Percentiles rank a stretch among this genome's conserved stretches.
Conservation (phyloP, 2,113 vertebrate species). For the Micromys minutus region DNA sequence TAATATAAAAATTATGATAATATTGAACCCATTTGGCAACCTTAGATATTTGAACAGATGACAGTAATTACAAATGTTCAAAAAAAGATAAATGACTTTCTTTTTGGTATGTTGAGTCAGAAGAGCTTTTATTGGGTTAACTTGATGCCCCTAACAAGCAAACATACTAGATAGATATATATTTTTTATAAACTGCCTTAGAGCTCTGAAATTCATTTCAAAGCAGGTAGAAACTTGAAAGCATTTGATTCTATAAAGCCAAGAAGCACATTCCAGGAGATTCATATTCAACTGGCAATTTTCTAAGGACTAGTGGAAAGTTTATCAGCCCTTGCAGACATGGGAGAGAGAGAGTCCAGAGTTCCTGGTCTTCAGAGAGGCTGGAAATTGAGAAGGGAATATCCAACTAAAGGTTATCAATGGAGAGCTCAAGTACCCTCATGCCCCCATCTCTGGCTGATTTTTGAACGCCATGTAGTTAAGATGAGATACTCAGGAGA, state of each 20-base stretch:
- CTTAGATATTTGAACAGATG: background rate
- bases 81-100: background rate
- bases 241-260: background rate
- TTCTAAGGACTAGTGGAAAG: background rate
- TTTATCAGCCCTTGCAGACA: background rate
- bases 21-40: slow-evolving; percentile 8
- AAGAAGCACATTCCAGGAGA: background rate
- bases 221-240: slow-evolving; percentile 2
- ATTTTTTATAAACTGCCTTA: background rate
- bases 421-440: background rate
- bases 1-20: background rate
- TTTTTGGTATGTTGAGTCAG: background rate
- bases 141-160: background rate
- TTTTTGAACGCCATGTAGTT: background rate
- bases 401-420: background rate
- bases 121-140: background rate
- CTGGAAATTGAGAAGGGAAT: background rate
- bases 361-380: background rate
- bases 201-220: slow-evolving; percentile 36
- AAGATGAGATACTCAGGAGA: background rate
- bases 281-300: background rate
- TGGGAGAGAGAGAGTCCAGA: background rate
- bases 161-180: background rate
- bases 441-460: background rate
- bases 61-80: background rate